phyloP scores from a whole-genome alignment of 1,140 invertebrate species.

The Plectrocnemia conspersa region DNA sequence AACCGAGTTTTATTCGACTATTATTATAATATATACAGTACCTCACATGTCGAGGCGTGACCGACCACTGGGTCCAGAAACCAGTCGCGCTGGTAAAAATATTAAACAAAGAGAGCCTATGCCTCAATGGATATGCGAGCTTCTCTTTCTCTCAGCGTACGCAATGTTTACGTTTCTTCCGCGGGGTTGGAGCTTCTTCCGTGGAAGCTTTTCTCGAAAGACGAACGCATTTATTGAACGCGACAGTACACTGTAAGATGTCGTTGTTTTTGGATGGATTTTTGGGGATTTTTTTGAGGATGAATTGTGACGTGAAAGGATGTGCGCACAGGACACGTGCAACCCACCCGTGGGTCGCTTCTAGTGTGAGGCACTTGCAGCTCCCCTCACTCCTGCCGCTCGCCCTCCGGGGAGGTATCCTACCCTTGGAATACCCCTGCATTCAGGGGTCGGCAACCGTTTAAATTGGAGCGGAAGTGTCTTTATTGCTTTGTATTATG shows the following conservation, averaged over 20 bases:
- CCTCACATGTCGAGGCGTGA: background rate
- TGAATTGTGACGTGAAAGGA: background rate
- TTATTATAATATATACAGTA: background rate
- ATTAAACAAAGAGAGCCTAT: conserved; percentile 1
- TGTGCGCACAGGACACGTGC: background rate
- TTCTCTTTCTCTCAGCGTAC: background rate
- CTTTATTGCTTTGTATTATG: no score
- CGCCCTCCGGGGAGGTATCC: background rate
- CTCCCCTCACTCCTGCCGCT: background rate
- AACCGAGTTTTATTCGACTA: background rate
- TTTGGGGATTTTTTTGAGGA: no score
- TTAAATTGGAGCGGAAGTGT: no score
- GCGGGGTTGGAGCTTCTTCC: background rate
- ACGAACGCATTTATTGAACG: no score
- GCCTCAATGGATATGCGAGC: background rate
- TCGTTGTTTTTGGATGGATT: no score
- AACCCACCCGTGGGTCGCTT: background rate
- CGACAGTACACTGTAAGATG: no score
- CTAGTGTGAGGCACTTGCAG: background rate
- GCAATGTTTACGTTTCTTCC: conserved; percentile 13
- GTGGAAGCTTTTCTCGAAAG: no score
- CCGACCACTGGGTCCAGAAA: background rate
- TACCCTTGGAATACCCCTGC: background rate
- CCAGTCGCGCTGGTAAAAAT: background rate
- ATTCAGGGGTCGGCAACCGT: no score